Base-by-base conservation (phyloP, 2,888 invertebrate genomes). In the Reticulitermes lucifugus region DNA sequence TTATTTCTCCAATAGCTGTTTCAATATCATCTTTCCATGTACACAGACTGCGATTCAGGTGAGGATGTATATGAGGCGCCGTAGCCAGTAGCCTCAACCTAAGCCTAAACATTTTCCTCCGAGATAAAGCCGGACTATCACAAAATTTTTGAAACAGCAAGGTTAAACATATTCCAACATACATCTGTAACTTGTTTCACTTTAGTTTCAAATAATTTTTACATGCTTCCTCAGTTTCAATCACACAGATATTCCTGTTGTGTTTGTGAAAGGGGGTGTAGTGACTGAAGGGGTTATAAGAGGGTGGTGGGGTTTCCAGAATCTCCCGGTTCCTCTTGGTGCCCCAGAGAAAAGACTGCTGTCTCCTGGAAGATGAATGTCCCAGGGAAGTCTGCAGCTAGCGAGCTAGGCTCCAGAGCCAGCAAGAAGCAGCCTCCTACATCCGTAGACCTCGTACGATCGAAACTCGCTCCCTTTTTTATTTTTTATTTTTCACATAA, bases 321-420 rank as follows among this genome's bases (percentile, higher is more conserved):
- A 65, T 25, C 65, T 65, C 25, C 25, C 25, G 41, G 73, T 73
- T 73, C 60, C 80, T 80, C 80, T 60, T 55, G 60, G 60, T 35
- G 59, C 59, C 51, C 59, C 35, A 60, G 80, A 80, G 80, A 59
- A 80, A 80, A 80, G 60, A 60, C 80, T 60, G 35, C 60, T 60
- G 80, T 80, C 80, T 80, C 80, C 35, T 55, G 80, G 80, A 80
- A 80, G 80, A 80, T 80, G 80, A 80, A 80, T 80, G 80, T 80
- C 60, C 80, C 80, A 29, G 80, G 80, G 60, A 59, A 80, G 60
- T 9, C 80, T 60, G 80, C 80, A 80, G 35, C 60, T 35, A 29
- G 80, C 80, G 60, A 21, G 35, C 59, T 80, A 55, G 35, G 59
- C 59, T 51, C 80, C 22, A 80, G 29, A 29, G 59, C 60, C 55